Evolutionary conservation across 2,888 invertebrate species (phyloP).

Genomic region (Petrolisthes manimaculis): DNA sequence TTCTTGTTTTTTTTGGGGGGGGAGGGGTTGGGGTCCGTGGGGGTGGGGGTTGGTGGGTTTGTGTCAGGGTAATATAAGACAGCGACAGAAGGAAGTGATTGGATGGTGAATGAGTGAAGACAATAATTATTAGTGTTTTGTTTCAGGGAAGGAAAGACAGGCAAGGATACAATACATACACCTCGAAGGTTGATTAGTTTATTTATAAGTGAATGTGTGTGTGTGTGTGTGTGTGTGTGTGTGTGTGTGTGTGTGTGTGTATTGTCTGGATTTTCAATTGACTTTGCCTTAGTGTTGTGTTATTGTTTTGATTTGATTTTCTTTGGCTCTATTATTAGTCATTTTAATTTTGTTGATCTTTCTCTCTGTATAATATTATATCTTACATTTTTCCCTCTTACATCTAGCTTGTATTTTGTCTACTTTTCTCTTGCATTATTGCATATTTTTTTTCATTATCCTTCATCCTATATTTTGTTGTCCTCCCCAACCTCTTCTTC

Average conservation of each 20-base stretch:
- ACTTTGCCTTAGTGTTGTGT: background rate
- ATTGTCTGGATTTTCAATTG: background rate
- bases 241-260: background rate
- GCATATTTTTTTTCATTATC: background rate
- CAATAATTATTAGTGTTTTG: background rate
- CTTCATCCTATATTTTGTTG: background rate
- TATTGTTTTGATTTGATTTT: background rate
- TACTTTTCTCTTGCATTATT: background rate
- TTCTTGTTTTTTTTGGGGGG: no score
- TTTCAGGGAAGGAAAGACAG: background rate
- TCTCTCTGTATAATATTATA: background rate
- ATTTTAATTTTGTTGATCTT: background rate
- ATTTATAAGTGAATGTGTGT: background rate
- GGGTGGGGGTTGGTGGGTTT: no score
- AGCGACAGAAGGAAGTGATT: background rate
- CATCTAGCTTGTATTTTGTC: background rate
- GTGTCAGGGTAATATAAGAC: no score
- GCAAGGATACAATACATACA: background rate
- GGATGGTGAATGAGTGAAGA: background rate
- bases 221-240: constrained; percentile 1
- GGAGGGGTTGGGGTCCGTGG: no score
- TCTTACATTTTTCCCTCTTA: background rate
- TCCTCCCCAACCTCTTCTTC: background rate
- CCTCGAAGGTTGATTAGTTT: background rate
- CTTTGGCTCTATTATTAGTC: background rate